A percentile compares a stretch with the other conserved stretches of the same genome.
These are phyloP conservation scores for Andrena dorsata DNA, from an alignment of 2,888 invertebrate genomes.

Conservation along the genomic window DNA sequence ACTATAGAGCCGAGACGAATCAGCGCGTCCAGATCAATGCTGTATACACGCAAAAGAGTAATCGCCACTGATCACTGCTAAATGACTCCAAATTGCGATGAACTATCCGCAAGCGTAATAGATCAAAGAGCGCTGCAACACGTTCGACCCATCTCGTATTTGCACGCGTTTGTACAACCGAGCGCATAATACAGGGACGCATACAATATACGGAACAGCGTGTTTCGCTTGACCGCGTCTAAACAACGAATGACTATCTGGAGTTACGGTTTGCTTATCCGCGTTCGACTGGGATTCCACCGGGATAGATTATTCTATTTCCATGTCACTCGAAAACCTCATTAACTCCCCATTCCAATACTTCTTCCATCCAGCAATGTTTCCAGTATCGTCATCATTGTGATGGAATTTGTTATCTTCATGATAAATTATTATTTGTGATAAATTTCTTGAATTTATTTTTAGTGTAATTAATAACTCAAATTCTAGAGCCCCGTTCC, in stretches of 20 bases:
- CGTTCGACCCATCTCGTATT: slow-evolving; percentile 23
- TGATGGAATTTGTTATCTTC: no score
- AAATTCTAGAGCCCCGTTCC: no score
- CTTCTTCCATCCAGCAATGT: slow-evolving; percentile 12
- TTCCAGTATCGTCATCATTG: background rate
- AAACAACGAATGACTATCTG: slow-evolving; percentile 53
- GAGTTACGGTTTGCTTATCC: slow-evolving; percentile 38
- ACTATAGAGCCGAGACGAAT: no score
- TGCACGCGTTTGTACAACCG: slow-evolving; percentile 12
- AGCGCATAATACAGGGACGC: slow-evolving; percentile 5
- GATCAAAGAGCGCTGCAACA: slow-evolving; percentile 48
- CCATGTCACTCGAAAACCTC: slow-evolving; percentile 5
- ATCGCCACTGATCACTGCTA: slow-evolving; percentile 29
- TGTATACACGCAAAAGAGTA: slow-evolving; percentile 19
- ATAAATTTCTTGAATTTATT: no score
- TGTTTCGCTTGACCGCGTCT: slow-evolving; percentile 47
- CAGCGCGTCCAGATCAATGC: slow-evolving; percentile 1
- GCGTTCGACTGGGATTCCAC: slow-evolving; percentile 35
- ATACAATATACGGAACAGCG: slow-evolving; percentile 13
- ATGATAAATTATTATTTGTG: no score
- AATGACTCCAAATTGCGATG: slow-evolving; percentile 54
- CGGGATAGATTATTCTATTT: slow-evolving; percentile 50
- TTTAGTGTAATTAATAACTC: no score
- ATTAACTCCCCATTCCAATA: background rate
- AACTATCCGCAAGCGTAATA: slow-evolving; percentile 35